Base-by-base conservation (phyloP, 1,140 invertebrate species). In the Hypothenemus hampei region DNA sequence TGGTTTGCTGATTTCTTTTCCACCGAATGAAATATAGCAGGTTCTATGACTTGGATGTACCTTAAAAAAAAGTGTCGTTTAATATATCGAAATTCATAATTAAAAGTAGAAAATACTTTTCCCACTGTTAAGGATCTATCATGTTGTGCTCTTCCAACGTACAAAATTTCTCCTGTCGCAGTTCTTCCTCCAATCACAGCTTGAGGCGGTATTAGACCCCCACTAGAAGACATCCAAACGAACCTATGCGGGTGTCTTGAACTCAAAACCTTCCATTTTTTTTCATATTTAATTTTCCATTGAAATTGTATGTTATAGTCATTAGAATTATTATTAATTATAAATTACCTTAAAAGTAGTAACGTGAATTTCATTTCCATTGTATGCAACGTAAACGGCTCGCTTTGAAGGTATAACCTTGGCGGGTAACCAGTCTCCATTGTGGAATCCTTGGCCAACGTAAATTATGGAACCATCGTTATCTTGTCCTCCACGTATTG, bases 391-490 rank as follows among this genome's bases (percentile, higher is more conserved):
- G 61, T 84, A 89, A 36, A 79, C 81, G 0, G 75, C 72, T 19
- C 77, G 73, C 63, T 79, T 81, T 1, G 69, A 72, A 1, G 86
- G 85, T n/a, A 86, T 82, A 4, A 89, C 76, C 72, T 90, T 90
- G 0, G 85, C 86, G 13, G 87, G 87, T 7, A 89, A 57, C 62
- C 86, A 73, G 63, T 89, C 85, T 2, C 84, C 85, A 41, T 81
- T 76, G 64, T 89, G 81, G 41, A 71, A 80, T 1, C 83, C 83
- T 46, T 87, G 76, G 1, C 87, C 88, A 4, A 89, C 82, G 64
- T 80, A 89, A 51, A 91, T 85, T 23, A 77, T 71, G 2, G 76
- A 73, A 10, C 85, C 85, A 61, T 88, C 85, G 7, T 69, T 61
- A 61, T 91, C 88, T 2, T 75, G 73, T 6, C 88, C 89, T 8